Percentiles rank a stretch among this genome's conserved stretches.
phyloP scores from a whole-genome alignment of 2,113 vertebrate genomes.

The Mesoclemmys tuberculata region DNA sequence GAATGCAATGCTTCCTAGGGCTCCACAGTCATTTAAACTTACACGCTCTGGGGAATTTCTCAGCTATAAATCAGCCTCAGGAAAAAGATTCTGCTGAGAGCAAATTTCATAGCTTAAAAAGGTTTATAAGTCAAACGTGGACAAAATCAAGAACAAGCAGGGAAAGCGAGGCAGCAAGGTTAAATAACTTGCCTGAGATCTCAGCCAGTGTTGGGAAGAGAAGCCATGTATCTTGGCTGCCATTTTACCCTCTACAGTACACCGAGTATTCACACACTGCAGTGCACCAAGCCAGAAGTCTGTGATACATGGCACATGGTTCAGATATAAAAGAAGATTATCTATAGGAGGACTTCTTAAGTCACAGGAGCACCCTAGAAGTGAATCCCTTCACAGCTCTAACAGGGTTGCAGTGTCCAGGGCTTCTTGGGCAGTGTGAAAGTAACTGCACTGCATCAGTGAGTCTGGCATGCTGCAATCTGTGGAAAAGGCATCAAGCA shows the following conservation, averaged over 20 bases:
- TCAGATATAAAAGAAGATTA: background rate
- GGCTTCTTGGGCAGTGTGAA: background rate
- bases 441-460: background rate
- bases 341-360: background rate
- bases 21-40: background rate
- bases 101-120: background rate
- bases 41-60: background rate
- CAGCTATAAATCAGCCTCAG: background rate
- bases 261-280: background rate
- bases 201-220: background rate
- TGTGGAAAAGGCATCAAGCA: background rate
- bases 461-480: background rate
- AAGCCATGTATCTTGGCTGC: background rate
- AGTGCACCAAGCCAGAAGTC: background rate
- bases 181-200: background rate
- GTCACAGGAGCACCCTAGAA: background rate
- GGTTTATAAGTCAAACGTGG: background rate
- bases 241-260: background rate
- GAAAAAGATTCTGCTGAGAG: background rate
- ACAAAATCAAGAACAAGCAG: background rate
- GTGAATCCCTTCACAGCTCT: background rate
- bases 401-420: background rate
- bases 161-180: background rate
- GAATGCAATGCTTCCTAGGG: background rate
- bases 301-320: accelerated